Evolutionary conservation across 92 coral and sea anemone genomes (phyloP), one percentile per base, ranked within the genome.

Genomic region (Palythoa grandis): DNA sequence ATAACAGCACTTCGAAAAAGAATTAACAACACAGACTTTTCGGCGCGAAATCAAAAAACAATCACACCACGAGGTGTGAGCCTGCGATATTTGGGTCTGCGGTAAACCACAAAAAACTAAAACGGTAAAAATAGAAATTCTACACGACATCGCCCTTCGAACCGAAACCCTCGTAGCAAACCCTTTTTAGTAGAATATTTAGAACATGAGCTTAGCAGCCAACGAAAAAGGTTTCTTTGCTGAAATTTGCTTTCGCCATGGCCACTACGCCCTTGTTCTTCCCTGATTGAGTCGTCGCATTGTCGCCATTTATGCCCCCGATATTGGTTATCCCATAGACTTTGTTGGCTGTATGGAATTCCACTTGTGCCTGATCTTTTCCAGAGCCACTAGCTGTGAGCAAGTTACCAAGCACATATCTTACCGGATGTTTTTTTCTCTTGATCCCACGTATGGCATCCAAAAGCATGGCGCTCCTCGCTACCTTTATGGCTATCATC

Each of bases 151-250:
- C 86, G 2, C 86, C 86, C 52, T 72, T 83, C 22, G 78, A 57
- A 54, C 87, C 87, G 70, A 83, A 83, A 35, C 79, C 87, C 47
- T 58, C 79, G 15, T 83, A 73, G 72, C 54, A 71, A 63, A 72
- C 47, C 52, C 80, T 72, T 39, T 53, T 20, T 5, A 84, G 52
- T 69, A 84, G 39, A 52, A 58, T 84, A 43, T 84, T 84, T 19
- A 84, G 72, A 0, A 84, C 82, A 25, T 84, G 88, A n/a, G 88
- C 54, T 39, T 84, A 84, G 78, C 82, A 84, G 14, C 88, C 88
- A 52, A 84, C 88, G 29, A 35, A 84, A 40, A 72, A 72, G 40
- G n/a, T 47, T 83, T 40, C 74, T 35, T 29, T 83, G 25, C 25
- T 63, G 22, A 60, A 63, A 2, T 63, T 63, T 63, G 16, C 16